These are phyloP conservation scores for Ranitomeya imitator DNA, from an alignment of 2,113 vertebrate species.

Conservation along the genomic window DNA sequence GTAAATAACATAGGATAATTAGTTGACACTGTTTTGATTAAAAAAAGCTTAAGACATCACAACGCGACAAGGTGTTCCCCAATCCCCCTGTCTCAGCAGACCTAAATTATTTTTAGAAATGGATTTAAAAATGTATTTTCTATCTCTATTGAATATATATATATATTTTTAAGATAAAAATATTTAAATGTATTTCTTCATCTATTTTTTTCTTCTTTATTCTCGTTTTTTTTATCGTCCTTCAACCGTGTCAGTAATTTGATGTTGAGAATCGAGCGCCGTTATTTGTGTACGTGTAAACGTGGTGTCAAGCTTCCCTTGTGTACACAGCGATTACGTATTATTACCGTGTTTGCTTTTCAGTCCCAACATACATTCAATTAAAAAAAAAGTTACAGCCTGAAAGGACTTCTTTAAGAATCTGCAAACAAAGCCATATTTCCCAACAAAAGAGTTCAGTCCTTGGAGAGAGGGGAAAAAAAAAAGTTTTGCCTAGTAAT, in stretches of 20 bases:
- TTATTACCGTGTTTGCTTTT: neutral
- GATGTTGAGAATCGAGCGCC: neutral
- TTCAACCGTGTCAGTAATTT: neutral
- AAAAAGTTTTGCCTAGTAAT: constrained; percentile 65
- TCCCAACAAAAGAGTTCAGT: constrained; percentile 65
- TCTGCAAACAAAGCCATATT: constrained; percentile 67
- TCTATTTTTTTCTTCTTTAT: neutral
- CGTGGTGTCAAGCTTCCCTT: neutral
- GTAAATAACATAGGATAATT: too few relatives aligned
- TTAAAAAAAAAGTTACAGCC: constrained; percentile 63
- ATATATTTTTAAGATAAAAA: neutral
- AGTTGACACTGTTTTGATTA: too few relatives aligned
- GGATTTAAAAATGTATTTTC: too few relatives aligned
- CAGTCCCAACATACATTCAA: constrained; percentile 69
- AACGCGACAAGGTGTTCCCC: too few relatives aligned
- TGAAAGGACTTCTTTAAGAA: constrained; percentile 68
- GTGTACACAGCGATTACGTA: neutral
- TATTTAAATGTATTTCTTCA: neutral
- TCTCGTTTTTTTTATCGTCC: neutral
- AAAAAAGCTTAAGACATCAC: too few relatives aligned
- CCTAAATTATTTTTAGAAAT: too few relatives aligned
- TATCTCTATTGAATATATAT: neutral
- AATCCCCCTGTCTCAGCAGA: too few relatives aligned
- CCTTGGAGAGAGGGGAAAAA: constrained; percentile 15
- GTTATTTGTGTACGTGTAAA: neutral